A percentile compares a stretch with the other conserved stretches of the same genome.
Evolutionary conservation across 2,797 vertebrate species (phyloP).

Genomic region (Acridotheres tristis): DNA sequence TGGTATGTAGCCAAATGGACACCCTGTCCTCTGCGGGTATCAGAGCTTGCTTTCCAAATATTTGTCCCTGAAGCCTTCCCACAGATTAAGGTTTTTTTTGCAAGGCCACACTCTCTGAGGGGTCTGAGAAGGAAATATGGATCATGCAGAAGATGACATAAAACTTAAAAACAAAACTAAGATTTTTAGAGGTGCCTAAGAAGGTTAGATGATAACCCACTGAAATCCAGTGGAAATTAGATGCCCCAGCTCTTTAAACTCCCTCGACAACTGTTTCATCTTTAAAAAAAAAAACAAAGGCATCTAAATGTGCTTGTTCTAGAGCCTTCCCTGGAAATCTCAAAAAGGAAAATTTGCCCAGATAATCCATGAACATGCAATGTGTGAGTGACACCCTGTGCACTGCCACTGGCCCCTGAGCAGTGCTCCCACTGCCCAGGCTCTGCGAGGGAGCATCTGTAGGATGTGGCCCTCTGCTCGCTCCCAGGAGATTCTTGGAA

Average conservation of each 20-base stretch:
- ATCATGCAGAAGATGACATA: neutral
- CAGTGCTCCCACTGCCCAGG: accelerated
- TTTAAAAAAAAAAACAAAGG: neutral
- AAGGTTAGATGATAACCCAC: neutral
- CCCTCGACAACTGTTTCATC: neutral
- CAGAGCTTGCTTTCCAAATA: neutral
- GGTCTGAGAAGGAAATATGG: neutral
- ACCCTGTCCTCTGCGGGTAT: neutral
- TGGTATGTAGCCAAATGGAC: neutral
- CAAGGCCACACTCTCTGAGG: neutral
- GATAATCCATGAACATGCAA: accelerated
- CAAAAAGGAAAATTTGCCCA: neutral
- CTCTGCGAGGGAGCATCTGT: neutral
- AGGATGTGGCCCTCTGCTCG: neutral
- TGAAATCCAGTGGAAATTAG: neutral
- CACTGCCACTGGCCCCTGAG: accelerated
- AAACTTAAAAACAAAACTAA: neutral
- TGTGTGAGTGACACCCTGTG: neutral
- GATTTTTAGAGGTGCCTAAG: neutral
- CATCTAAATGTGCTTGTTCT: neutral
- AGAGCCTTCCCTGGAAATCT: neutral
- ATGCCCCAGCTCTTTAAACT: neutral
- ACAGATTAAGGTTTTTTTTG: neutral
- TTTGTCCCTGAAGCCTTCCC: slow-evolving; percentile 12
- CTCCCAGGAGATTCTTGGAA: slow-evolving; percentile 50